Conservation (phyloP, 2,888 invertebrate genomes). For the Lissonota sp. region DNA sequence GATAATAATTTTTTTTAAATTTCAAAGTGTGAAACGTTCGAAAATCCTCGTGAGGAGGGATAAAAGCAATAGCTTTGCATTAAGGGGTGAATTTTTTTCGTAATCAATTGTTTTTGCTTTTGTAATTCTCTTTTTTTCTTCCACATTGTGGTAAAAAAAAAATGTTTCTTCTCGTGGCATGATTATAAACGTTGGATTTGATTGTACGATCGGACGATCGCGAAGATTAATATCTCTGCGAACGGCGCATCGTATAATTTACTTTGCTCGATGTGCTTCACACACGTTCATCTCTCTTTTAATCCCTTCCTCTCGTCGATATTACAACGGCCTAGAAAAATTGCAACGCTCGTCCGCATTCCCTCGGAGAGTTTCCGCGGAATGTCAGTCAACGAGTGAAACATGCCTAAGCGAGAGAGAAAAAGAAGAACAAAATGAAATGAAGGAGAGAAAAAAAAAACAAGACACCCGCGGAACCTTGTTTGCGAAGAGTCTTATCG, state of each 20-base stretch:
- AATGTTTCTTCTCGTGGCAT: neutral
- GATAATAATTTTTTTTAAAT: neutral
- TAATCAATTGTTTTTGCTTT: neutral
- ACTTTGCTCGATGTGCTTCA: neutral
- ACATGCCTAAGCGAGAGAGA: conserved; percentile 21
- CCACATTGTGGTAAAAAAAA: too few species aligned
- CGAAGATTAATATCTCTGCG: neutral
- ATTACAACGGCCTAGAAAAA: conserved; percentile 37
- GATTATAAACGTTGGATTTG: conserved; percentile 8
- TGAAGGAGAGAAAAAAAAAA: conserved; percentile 12
- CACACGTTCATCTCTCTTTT: neutral
- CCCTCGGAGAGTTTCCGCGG: conserved; percentile 43
- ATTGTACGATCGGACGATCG: conserved; percentile 1
- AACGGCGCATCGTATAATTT: too few species aligned
- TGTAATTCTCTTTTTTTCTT: neutral
- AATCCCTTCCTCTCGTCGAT: conserved; percentile 3
- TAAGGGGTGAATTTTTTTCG: too few species aligned
- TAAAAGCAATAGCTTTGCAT: neutral
- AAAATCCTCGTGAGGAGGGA: neutral
- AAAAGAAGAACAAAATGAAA: conserved; percentile 1
- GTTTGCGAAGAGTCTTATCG: conserved; percentile 48
- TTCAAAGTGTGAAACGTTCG: neutral
- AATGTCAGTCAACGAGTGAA: conserved; percentile 23
- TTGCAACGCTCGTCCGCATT: conserved; percentile 42
- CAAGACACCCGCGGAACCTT: conserved; percentile 31